Evolutionary conservation across 2,888 invertebrate genomes (phyloP), one percentile per base, ranked within the genome.

Genomic region (Helicoverpa assulta): DNA sequence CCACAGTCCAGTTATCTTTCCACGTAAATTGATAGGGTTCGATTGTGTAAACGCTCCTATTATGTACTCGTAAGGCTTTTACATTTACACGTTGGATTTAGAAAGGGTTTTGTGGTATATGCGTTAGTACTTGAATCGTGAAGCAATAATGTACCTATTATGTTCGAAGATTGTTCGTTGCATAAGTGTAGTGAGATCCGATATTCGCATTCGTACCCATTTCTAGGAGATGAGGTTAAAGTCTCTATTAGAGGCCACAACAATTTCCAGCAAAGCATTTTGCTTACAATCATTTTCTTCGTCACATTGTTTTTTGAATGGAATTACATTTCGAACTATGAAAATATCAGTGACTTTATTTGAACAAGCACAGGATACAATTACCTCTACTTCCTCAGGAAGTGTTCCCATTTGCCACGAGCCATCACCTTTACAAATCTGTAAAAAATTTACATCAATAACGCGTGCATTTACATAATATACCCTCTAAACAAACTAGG

Each of bases 401-500:
- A 89, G 81, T 80, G 86, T 85, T 83, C 82, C 89, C 91, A 89
- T 92, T 93, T 91, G 94, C 92, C 94, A 95, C 95, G 95, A 95
- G 95, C 94, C 93, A 86, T 73, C 87, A 82, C 87, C 84, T 85
- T 86, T 91, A 89, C 87, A 89, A 90, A 92, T 90, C 89, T 86
- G 86, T 88, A 89, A 92, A 94, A 94, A 92, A 90, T 85, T 85
- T 84, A 91, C 89, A 87, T 86, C 87, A 87, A 90, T 88, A 89
- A 89, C 73, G 75, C 88, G 90, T 86, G 90, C 91, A 95, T 94
- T 95, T 95, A 95, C 95, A 95, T 95, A 94, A 93, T 92, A 91
- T 90, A 93, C 94, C 94, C 88, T 90, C 83, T 91, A 84, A 90
- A 89, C 91, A 94, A 95, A 94, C 93, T 88, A 90, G 89, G 91